Evolutionary conservation across 2,797 vertebrate species (phyloP), one percentile per base, ranked within the genome.

Genomic region (Triplophysa yarkandensis): DNA sequence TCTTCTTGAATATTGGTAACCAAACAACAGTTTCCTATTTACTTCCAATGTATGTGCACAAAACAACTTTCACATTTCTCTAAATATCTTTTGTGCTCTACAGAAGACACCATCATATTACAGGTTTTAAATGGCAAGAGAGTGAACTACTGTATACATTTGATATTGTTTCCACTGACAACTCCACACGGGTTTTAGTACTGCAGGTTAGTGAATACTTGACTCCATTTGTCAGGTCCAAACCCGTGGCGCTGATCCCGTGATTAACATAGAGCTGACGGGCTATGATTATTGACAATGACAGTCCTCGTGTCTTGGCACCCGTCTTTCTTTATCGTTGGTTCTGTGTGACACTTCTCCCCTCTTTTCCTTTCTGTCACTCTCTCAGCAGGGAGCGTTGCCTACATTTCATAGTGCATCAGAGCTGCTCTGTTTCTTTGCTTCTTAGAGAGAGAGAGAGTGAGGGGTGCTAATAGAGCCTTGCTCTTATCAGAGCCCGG

Each of bases 291-390:
- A 88, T 85, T 87, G 84, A 80, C 72, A 58, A 76, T 89, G 88
- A 89, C 87, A 86, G 87, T 75, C 71, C 87, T 87, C 89, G 88
- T 76, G 89, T 91, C 89, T 89, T 83, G 41, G 41, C 67, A 74
- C 73, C 19, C 9, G 9, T 23, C 60, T 83, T 80, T 81, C 74
- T 80, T 32, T 3, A 16, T 55, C 32, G 14, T 50, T 17, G 36
- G 52, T 36, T 81, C 74, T 81, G 70, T 80, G 55, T 41, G 81
- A 57, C 52, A 62, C 69, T 71, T 75, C 61, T 27, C 68, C 39
- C 50, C 65, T 70, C 46, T 25, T 16, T 25, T 50, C 36, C 21
- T 14, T 69, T 74, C 23, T 52, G 63, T 68, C 71, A 58, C 68
- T 71, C 48, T 65, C 39, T 71, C 13, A 52, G 74, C 23, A 23